These are phyloP conservation scores for Magallana ariakensis DNA, from an alignment of 1,140 invertebrate species.

Conservation along the genomic window DNA sequence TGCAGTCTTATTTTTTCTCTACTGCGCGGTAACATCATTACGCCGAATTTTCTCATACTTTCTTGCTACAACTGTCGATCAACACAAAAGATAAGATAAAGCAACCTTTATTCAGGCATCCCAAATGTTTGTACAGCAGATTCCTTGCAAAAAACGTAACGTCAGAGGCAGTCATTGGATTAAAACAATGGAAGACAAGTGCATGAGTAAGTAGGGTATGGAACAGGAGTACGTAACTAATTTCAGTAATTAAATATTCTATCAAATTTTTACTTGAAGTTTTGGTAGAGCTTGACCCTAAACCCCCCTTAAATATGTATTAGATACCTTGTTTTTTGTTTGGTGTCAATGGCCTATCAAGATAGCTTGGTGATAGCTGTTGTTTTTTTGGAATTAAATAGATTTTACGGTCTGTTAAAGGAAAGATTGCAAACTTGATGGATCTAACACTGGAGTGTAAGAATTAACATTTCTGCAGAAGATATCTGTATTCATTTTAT, in stretches of 20 bases:
- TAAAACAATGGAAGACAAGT: too few relatives aligned
- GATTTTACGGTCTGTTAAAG: background rate
- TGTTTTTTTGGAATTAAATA: background rate
- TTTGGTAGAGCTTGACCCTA: too few relatives aligned
- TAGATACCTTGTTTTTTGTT: background rate
- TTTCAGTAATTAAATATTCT: too few relatives aligned
- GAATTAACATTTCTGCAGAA: too few relatives aligned
- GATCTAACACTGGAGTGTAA: background rate
- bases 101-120: background rate
- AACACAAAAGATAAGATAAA: constrained; percentile 33
- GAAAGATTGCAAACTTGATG: background rate
- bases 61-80: background rate
- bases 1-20: too few relatives aligned
- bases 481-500: too few relatives aligned
- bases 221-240: too few relatives aligned
- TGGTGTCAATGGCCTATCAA: constrained; percentile 11
- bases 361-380: background rate
- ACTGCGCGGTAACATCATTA: background rate
- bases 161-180: too few relatives aligned
- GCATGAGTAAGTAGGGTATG: too few relatives aligned
- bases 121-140: background rate
- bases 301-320: too few relatives aligned
- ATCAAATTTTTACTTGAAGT: too few relatives aligned
- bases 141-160: too few relatives aligned
- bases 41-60: background rate